Conservation (phyloP, 2,888 invertebrate species). For the Erpobdella octoculata region DNA sequence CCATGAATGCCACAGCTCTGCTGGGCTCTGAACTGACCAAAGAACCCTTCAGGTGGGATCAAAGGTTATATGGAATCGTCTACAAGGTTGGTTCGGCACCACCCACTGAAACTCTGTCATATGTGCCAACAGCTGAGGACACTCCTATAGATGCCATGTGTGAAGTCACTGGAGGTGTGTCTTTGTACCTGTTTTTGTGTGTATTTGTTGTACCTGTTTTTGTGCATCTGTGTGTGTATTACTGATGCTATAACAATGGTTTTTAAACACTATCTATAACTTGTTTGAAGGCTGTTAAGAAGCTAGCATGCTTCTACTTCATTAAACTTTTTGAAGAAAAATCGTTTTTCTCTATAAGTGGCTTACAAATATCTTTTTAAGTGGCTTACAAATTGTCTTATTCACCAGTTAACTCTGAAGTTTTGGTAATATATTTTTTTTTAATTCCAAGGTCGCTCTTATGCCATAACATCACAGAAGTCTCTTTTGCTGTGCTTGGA, state of each 20-base stretch:
- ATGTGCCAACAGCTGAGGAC: slow-evolving; percentile 78
- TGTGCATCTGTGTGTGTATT: neutral
- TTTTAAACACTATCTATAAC: too few species aligned
- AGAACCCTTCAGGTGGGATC: slow-evolving; percentile 99
- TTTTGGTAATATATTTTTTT: too few species aligned
- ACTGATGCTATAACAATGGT: too few species aligned
- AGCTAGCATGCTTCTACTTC: too few species aligned
- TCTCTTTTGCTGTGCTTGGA: slow-evolving; percentile 93
- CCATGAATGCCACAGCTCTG: slow-evolving; percentile 74
- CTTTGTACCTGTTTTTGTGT: too few species aligned
- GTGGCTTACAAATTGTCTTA: too few species aligned
- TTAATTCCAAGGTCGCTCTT: slow-evolving; percentile 77
- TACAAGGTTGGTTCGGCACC: slow-evolving; percentile 69
- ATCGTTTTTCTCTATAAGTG: too few species aligned
- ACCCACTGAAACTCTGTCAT: slow-evolving; percentile 59
- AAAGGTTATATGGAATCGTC: slow-evolving; percentile 88
- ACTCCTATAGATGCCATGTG: slow-evolving; percentile 96
- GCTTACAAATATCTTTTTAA: too few species aligned
- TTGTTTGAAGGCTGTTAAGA: too few species aligned
- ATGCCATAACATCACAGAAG: slow-evolving; percentile 85
- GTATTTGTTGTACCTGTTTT: slow-evolving; percentile 20
- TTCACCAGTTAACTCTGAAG: too few species aligned
- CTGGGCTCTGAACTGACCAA: slow-evolving; percentile 92
- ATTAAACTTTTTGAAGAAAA: too few species aligned
- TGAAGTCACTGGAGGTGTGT: slow-evolving; percentile 85